A percentile compares a stretch with the other conserved stretches of the same genome.
phyloP scores from a whole-genome alignment of 2,888 invertebrate genomes.

The Ganaspis brasiliensis region DNA sequence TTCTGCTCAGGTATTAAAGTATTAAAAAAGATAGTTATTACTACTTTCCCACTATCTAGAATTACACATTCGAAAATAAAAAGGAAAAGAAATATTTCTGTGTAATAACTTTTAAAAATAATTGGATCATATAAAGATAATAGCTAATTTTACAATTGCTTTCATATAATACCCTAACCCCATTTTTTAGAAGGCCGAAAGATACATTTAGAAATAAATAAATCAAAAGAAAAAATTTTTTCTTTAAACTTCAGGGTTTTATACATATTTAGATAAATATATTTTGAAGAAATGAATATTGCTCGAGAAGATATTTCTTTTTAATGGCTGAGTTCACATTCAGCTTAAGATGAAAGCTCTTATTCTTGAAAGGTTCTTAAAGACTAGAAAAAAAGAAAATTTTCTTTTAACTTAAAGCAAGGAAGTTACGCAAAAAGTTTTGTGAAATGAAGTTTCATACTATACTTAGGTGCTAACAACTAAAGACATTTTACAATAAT shows the following conservation, averaged over 20 bases:
- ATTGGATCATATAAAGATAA: too few species aligned
- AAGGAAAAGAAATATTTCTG: neutral
- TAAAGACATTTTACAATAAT: neutral
- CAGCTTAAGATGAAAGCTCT: neutral
- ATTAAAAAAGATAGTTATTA: neutral
- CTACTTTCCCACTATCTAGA: neutral
- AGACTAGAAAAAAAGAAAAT: neutral
- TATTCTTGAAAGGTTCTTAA: neutral
- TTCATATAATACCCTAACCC: too few species aligned
- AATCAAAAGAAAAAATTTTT: too few species aligned
- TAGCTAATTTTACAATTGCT: too few species aligned
- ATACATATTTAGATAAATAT: neutral
- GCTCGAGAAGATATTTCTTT: neutral
- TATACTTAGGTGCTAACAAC: neutral
- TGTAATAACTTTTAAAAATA: too few species aligned
- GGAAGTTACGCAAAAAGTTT: neutral
- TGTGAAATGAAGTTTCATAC: neutral
- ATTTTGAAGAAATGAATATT: neutral
- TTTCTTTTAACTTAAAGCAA: neutral
- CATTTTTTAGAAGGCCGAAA: too few species aligned
- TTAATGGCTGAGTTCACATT: neutral
- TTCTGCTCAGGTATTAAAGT: conserved; percentile 12
- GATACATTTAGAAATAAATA: too few species aligned
- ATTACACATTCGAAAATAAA: neutral
- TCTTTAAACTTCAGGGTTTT: too few species aligned